Evolutionary conservation across 1,140 invertebrate genomes (phyloP).

Genomic region (Linepithema humile): DNA sequence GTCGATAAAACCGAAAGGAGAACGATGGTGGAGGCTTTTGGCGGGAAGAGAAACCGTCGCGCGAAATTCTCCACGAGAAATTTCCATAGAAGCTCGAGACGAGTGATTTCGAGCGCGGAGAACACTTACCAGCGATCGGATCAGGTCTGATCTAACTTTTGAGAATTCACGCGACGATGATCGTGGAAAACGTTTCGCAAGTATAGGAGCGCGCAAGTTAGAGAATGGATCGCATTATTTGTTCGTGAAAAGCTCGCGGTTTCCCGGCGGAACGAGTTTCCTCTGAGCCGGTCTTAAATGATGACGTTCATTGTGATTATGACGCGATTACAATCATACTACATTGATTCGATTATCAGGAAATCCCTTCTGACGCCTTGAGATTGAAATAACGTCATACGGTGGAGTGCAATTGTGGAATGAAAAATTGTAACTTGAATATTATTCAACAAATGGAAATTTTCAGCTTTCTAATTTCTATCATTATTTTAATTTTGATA

Average conservation of each 20-base stretch:
- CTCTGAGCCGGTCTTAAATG: conserved; percentile 25
- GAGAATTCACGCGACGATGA: conserved; percentile 47
- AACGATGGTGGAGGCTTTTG: conserved; percentile 20
- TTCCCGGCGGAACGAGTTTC: conserved; percentile 36
- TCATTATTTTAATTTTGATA: too few species aligned
- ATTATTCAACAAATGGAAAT: background rate
- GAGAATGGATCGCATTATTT: conserved; percentile 51
- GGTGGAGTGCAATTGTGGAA: background rate
- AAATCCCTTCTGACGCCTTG: background rate
- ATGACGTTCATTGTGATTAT: conserved; percentile 30
- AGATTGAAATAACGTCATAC: background rate
- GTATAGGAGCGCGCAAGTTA: conserved; percentile 12
- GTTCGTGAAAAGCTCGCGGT: conserved; percentile 24
- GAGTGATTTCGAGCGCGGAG: conserved; percentile 32
- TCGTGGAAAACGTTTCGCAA: conserved; percentile 27
- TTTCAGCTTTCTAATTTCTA: too few species aligned
- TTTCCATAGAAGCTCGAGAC: conserved; percentile 44
- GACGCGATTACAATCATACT: background rate
- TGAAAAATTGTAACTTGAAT: background rate
- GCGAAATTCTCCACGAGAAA: conserved; percentile 43
- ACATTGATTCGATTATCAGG: conserved; percentile 34
- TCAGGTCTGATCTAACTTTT: conserved; percentile 50
- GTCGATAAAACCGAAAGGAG: conserved; percentile 39
- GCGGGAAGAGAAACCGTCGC: conserved; percentile 19
- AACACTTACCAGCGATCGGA: conserved; percentile 37